Base-by-base conservation (phyloP, 2,797 vertebrate genomes). In the Xiphorhynchus erythropygius region DNA sequence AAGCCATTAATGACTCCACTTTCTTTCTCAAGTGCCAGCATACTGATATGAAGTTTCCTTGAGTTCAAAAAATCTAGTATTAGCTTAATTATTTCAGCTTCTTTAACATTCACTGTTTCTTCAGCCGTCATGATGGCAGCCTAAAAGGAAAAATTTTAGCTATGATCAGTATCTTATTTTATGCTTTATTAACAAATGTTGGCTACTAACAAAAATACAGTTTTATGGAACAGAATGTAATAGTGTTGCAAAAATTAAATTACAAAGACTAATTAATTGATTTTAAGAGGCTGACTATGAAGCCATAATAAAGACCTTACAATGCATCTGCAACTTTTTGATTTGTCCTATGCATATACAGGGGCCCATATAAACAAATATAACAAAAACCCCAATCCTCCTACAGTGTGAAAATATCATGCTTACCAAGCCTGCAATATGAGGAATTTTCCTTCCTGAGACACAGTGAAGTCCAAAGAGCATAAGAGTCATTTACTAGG, bases 1-100 rank as follows among this genome's bases (percentile, higher is more conserved):
- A 99, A 98, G 24, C 99, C 99, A 86, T 99, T 99, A 68, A 99
- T 99, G 93, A 99, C 98, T 2, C 99, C 99, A 4, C 99, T 99
- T 97, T 99, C 99, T 95, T 99, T 99, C 96, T 99, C 99, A 52
- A 99, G 97, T 12, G 99, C 99, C 96, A 99, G 94, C 99, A 99
- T 99, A 95, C 99, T 99, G 96, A 99, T 99, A 94, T 99, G 99
- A 93, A 99, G 99, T 97, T 99, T 99, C 96, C 98, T 98, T 94
- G 98, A 98, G 98, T 98, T 98, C 90, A 99, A 98, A 96, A 99
- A 99, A 97, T 99, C 99, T 94, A 99, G 97, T 89, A 99, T 98
- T 88, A 99, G 94, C 96, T 99, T 99, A 96, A 99, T 98, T 96
- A 99, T 99, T 98, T 99, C 99, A 23, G 98, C 98, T 97, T 99